These are phyloP conservation scores for Cyaniris semiargus DNA, from an alignment of 2,888 invertebrate genomes.

Conservation along the genomic window DNA sequence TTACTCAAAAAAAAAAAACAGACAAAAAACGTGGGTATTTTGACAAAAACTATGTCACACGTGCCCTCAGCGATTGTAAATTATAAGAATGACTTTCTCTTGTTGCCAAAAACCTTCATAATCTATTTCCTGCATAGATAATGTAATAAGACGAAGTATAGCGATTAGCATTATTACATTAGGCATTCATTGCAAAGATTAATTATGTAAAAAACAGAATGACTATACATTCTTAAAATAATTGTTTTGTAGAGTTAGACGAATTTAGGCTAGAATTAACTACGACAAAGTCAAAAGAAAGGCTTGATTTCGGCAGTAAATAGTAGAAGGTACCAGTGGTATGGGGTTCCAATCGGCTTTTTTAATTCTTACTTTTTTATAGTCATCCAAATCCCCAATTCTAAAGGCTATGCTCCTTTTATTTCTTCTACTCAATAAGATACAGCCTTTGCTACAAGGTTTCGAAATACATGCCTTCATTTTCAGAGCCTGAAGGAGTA, in stretches of 20 bases:
- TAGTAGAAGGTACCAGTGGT: no score
- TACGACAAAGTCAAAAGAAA: no score
- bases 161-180: conserved; percentile 3
- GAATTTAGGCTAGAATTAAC: neutral
- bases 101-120: conserved; percentile 31
- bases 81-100: conserved; percentile 11
- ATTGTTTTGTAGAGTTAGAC: neutral
- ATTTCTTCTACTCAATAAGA: no score
- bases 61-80: conserved; percentile 4
- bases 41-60: neutral
- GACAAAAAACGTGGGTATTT: neutral
- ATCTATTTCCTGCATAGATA: conserved; percentile 23
- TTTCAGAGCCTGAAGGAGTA: neutral
- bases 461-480: neutral
- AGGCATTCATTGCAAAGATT: conserved; percentile 14
- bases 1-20: neutral
- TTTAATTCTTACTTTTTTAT: no score
- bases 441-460: no score
- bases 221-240: neutral
- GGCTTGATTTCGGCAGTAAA: no score
- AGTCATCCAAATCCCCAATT: no score
- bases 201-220: conserved; percentile 5
- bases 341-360: no score
- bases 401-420: no score
- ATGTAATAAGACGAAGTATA: conserved; percentile 24